Base-by-base conservation (phyloP, 2,113 vertebrate species). In the Notarius lentiginosus region DNA sequence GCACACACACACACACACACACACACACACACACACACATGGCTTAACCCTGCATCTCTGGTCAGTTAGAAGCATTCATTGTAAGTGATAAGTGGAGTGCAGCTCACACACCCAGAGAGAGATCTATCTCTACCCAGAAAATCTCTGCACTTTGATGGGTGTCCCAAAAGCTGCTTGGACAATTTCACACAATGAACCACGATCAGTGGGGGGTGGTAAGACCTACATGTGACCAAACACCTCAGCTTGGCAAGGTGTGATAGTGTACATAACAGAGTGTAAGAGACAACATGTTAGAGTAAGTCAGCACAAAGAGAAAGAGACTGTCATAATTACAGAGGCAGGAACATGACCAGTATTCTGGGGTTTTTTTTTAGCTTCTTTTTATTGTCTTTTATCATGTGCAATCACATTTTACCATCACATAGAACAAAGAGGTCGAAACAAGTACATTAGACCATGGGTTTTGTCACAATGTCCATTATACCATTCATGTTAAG, bases 21-120 rank as follows among this genome's bases (percentile, higher is more conserved):
- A 88, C 58, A 82, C 56, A 55, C 65, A 89, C 49, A 15, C 58
- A 87, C 79, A 84, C 56, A 87, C 86, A 87, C 58, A 68, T 24
- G 60, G 66, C 83, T 79, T 70, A 79, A 75, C 79, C 79, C 17
- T 87, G 61, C 82, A 72, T 89, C 84, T 77, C 86, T 80, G 70
- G 34, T 84, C 85, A 77, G 76, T 41, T 56, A 77, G 86, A 65
- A n/a, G 88, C 66, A 81, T 89, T 84, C 66, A 81, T 89, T 84
- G 88, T n/a, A 53, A 65, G 77, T 82, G 76, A 80, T 84, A 81
- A 84, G 85, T 84, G 77, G 75, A 68, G 49, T 87, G 72, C 58
- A 65, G 83, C 77, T 89, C 79, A 20, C 65, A 10, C n/a, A 84
- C 61, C 75, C 55, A 63, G 81, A 60, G 58, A 47, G 58, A 89